Evolutionary conservation across 92 coral and sea anemone species (phyloP), one percentile per base, ranked within the genome.

Genomic region (Siderastrea radians): DNA sequence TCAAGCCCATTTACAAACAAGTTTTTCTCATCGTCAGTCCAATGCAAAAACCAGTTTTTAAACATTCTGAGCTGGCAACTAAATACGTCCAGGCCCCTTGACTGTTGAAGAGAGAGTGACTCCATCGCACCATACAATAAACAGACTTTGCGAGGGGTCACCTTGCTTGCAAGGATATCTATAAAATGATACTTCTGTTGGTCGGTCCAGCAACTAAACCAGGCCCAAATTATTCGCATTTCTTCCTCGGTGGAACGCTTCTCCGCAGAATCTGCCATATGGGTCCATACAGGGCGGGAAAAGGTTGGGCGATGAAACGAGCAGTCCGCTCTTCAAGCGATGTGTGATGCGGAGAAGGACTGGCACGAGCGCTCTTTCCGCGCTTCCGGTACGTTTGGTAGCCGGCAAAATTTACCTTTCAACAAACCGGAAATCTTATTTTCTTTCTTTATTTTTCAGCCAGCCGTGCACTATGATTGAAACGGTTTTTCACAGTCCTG

Each of bases 61-160:
- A 91, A 45, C 94, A 91, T 86, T 63, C 91, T 69, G 14, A 91
- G 85, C 85, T 91, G 94, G 57, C 94, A 91, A 48, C 82, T 75
- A 65, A 86, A 91, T 59, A 86, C 68, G 44, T 91, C 94, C 9
- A 67, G 91, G 13, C 84, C 72, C 49, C 72, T 78, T 11, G 66
- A 5, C 67, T 84, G 71, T 47, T 57, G 54, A 38, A 91, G 50
- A 15, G 76, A 76, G 3, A 91, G 80, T 10, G 88, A 81, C 53
- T 81, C 94, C 88, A 91, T 73, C 2, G 94, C 94, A 15, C 77
- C 74, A 71, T 77, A 81, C 50, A 91, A 53, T 1, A 91, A 91
- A 72, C 75, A 91, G 0, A 91, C 85, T 58, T 87, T 72, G 9
- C 55, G 75, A 16, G 94, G 94, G 48, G 82, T 86, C 69, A 68